Conservation (phyloP, 1,140 invertebrate species). For the Geopemphigus sp. region DNA sequence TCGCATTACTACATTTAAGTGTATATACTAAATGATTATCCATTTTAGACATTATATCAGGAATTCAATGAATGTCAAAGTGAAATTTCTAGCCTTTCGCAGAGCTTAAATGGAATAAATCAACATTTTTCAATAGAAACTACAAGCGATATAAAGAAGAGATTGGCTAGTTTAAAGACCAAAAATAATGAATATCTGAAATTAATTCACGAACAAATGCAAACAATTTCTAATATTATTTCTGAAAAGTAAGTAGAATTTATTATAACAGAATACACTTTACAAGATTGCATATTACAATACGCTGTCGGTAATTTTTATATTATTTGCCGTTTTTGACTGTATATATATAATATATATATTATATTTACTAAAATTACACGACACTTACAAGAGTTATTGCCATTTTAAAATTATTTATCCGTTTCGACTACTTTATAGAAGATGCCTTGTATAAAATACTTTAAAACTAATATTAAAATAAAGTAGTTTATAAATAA, state of each 20-base stretch:
- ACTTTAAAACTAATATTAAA: no score
- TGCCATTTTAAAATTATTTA: no score
- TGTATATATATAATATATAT: no score
- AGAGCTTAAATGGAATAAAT: slow-evolving; percentile 74
- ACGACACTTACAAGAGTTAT: no score
- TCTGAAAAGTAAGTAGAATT: slow-evolving; percentile 13
- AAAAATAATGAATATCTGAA: slow-evolving; percentile 40
- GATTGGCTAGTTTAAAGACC: not conserved
- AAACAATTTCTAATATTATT: slow-evolving; percentile 34
- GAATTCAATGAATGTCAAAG: slow-evolving; percentile 78
- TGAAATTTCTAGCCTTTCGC: slow-evolving; percentile 73
- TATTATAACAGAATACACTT: not conserved
- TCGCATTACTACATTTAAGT: not conserved
- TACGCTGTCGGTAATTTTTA: no score
- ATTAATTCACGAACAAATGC: slow-evolving; percentile 4
- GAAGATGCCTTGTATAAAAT: no score
- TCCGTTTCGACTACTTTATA: no score
- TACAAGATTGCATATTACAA: not conserved
- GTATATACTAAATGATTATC: slow-evolving; percentile 10
- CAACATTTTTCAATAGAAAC: slow-evolving; percentile 75
- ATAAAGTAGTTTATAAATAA: no score
- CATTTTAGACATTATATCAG: slow-evolving; percentile 66
- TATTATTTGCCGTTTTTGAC: no score
- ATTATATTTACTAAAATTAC: no score
- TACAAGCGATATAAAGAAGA: slow-evolving; percentile 54